Evolutionary conservation across 2,113 vertebrate species (phyloP).

Genomic region (Mobula hypostoma): DNA sequence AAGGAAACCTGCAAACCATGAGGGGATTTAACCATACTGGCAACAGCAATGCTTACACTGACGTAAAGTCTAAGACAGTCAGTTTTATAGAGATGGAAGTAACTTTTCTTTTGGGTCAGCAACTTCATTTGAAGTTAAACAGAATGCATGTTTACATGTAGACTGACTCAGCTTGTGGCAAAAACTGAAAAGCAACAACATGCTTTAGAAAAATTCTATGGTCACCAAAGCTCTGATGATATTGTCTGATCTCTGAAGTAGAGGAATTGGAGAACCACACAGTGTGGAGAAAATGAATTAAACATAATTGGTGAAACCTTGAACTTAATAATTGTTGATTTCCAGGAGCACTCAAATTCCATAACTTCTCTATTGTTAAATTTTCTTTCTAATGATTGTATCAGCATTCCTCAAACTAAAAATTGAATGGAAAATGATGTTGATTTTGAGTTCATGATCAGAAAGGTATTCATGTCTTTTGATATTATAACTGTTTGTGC

Average conservation of each 20-base stretch:
- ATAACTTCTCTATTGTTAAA: not conserved
- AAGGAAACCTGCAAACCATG: not conserved
- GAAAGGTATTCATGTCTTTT: not conserved
- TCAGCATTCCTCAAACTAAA: not conserved
- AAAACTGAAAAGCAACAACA: not conserved
- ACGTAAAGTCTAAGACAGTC: not conserved
- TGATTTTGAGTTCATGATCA: not conserved
- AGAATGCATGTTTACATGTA: not conserved
- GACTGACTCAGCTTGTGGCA: not conserved
- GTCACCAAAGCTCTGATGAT: not conserved
- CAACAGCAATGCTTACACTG: not conserved
- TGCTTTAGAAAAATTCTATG: not conserved
- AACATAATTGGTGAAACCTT: not conserved
- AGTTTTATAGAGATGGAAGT: not conserved
- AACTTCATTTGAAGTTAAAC: not conserved
- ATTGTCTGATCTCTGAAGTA: not conserved
- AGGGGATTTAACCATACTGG: not conserved
- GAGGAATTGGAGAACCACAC: not conserved
- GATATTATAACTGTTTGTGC: not conserved
- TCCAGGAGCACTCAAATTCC: not conserved
- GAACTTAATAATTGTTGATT: not conserved
- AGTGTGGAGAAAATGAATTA: not conserved
- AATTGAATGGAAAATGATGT: not conserved
- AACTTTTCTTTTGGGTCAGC: not conserved
- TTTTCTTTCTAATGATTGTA: not conserved